Conservation (phyloP, 2,113 vertebrate species). For the Poeciliopsis retropinna region DNA sequence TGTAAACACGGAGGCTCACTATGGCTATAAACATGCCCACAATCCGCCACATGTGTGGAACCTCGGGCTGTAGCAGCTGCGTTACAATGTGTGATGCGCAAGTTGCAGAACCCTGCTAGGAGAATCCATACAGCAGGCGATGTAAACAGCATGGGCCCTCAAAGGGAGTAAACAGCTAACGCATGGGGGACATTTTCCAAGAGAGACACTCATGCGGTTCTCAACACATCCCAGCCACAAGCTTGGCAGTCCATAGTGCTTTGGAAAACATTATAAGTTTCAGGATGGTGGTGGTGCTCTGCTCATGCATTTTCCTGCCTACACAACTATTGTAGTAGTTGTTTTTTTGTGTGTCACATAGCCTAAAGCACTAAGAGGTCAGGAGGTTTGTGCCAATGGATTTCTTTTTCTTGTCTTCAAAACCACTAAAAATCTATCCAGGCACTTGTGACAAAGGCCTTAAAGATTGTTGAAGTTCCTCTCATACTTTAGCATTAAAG, state of each 20-base stretch:
- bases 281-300: background rate
- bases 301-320: background rate
- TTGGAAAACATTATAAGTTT: conserved; percentile 34
- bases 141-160: conserved; percentile 49
- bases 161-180: conserved; percentile 31
- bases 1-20: conserved; percentile 31
- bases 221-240: conserved; percentile 12
- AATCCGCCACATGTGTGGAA: conserved; percentile 26
- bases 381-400: background rate
- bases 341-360: conserved; percentile 2
- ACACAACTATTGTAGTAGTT: background rate
- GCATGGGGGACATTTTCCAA: conserved; percentile 26
- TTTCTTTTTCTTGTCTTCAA: conserved; percentile 13
- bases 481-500: conserved; percentile 36
- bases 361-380: background rate
- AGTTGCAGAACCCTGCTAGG: conserved; percentile 16
- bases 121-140: conserved; percentile 49
- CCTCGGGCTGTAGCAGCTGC: conserved; percentile 48
- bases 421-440: background rate
- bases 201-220: conserved; percentile 9
- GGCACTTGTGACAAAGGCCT: background rate
- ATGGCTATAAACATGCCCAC: conserved; percentile 19
- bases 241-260: background rate
- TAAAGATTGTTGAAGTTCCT: conserved; percentile 8
- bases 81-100: conserved; percentile 31